Base-by-base conservation (phyloP, 2,888 invertebrate genomes). In the Pecten maximus region DNA sequence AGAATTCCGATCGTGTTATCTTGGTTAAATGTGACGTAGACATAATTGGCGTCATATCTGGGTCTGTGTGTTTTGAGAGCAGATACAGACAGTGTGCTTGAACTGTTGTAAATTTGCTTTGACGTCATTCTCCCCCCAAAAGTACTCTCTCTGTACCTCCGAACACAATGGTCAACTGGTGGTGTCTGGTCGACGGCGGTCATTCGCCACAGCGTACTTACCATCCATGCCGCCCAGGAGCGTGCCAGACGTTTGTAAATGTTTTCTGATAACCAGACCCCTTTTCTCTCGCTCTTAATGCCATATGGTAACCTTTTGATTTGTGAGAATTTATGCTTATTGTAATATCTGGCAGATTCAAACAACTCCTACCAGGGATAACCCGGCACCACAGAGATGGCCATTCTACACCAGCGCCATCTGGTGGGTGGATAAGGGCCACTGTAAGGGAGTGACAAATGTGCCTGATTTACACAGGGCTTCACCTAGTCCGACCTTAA, bases 261-360 rank as follows among this genome's bases (percentile, higher is more conserved):
- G 28, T 10, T 74, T 35, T 74, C 28, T 23, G 28, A 35, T 74
- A 12, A 23, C 74, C 35, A n/a, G 0, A 28, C 23, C 12, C 2
- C 50, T 54, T 16, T 16, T 35, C 74, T 35, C 28, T 35, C 35
- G 2, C 8, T 28, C 74, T 74, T 6, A 35, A 74, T 74, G 23
- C 2, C 74, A 74, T 74, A 74, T 74, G 74, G 35, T 35, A 74
- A 74, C 74, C 74, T 74, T 74, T 74, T 74, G 74, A 74, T 74
- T 23, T 35, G 74, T 0, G 74, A 8, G 28, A 35, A 35, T 35
- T 8, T 35, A 74, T 74, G 74, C 35, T 74, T 74, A 74, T 74
- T 74, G 74, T 74, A 74, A 74, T 74, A 74, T 74, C 28, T 74
- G 35, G 35, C 74, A 74, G 74, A 74, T 35, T 3, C 28, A n/a